Base-by-base conservation (phyloP, 1,140 invertebrate genomes). In the Tenebrio molitor region DNA sequence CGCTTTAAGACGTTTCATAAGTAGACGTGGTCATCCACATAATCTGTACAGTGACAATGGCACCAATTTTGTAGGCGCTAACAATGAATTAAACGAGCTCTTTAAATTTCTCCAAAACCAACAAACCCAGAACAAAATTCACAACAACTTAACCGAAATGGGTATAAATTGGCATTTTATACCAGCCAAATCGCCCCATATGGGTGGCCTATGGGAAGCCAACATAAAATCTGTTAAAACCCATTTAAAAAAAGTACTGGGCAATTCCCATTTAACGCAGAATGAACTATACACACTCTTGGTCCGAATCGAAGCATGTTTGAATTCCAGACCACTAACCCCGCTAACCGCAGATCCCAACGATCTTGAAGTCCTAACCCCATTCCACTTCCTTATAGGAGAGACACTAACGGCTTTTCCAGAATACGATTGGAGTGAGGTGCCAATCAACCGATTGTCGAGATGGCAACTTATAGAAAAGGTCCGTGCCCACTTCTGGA, bases 341-440 rank as follows among this genome's bases (percentile, higher is more conserved):
- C 76, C 76, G 7, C 12, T 81, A 14, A 74, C 74, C 10, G 64
- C 41, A 19, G 74, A 79, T 67, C 69, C 76, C 25, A 72, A 79
- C 64, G 80, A 82, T 36, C 65, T 75, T 10, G 5, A 16, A 0
- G 23, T 41, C 8, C 68, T 82, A 0, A 81, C 82, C 6, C 81
- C 83, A 19, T 81, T 70, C 10, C 81, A 84, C 73, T 84, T 84
- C 67, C 65, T 84, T 7, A 82, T 82, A 62, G 82, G 82, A 6
- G 39, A 67, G 16, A 69, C 79, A 16, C 65, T 82, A 2, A 76
- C 64, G 6, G 33, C 76, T 1, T 6, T 78, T 12, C 71, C 76
- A 29, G 75, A 78, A 34, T 15, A 53, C 1, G 12, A 67, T 34
- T 10, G 72, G 0, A 29, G 1, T 6, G 16, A 76, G 8, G 1